Percentiles rank a stretch among this genome's conserved stretches.
Evolutionary conservation across 1,140 invertebrate genomes (phyloP).

Genomic region (Calliopsis andreniformis): DNA sequence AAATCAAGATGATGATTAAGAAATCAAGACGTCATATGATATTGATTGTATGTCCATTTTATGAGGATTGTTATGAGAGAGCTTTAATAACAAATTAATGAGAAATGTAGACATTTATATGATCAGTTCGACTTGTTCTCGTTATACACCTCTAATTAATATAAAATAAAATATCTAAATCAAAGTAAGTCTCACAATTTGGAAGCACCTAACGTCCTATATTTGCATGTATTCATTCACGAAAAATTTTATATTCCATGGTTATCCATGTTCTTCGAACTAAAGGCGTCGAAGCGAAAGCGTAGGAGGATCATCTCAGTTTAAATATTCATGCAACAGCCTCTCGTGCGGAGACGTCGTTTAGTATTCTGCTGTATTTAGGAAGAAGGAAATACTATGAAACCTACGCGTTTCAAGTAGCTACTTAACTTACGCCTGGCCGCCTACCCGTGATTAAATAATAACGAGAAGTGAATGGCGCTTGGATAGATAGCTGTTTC

Average conservation of each 20-base stretch:
- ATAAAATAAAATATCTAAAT: too few relatives aligned
- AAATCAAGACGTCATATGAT: too few relatives aligned
- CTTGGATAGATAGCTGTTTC: neutral
- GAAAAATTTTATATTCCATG: neutral
- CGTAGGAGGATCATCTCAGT: slow-evolving; percentile 13
- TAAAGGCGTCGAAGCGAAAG: neutral
- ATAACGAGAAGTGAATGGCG: slow-evolving; percentile 30
- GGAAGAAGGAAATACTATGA: slow-evolving; percentile 49
- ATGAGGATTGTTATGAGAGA: too few relatives aligned
- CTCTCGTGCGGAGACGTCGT: slow-evolving; percentile 10
- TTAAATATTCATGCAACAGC: slow-evolving; percentile 32
- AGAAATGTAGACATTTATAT: too few relatives aligned
- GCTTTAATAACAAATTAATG: too few relatives aligned
- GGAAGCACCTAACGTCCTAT: too few relatives aligned
- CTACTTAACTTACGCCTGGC: slow-evolving; percentile 38
- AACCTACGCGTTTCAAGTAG: slow-evolving; percentile 26
- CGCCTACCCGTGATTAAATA: slow-evolving; percentile 51
- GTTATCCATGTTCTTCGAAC: neutral
- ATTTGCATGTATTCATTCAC: neutral
- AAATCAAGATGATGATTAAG: too few relatives aligned
- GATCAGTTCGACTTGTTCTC: too few relatives aligned
- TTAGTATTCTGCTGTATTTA: slow-evolving; percentile 30
- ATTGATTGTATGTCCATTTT: too few relatives aligned
- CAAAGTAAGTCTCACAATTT: too few relatives aligned
- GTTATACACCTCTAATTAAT: too few relatives aligned